A percentile compares a stretch with the other conserved stretches of the same genome.
Evolutionary conservation across 2,797 vertebrate genomes (phyloP).

Genomic region (Echiichthys vipera): DNA sequence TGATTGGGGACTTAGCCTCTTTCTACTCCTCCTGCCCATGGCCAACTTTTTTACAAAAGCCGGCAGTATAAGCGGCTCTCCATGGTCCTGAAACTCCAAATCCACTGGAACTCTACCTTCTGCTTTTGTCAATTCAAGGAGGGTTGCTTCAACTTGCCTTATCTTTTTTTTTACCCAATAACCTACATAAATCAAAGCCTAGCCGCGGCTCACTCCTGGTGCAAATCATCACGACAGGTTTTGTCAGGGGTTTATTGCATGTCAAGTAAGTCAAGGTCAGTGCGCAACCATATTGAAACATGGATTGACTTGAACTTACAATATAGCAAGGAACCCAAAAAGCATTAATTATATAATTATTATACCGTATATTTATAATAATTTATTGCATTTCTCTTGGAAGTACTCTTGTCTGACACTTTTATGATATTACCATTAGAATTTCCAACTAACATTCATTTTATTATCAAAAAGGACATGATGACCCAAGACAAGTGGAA

Average conservation of each 20-base stretch:
- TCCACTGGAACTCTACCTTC: background rate
- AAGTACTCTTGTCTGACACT: constrained; percentile 7
- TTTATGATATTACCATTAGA: constrained; percentile 22
- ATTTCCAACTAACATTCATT: constrained; percentile 18
- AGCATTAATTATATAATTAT: background rate
- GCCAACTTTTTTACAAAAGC: background rate
- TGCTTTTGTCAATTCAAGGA: background rate
- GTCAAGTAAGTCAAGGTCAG: constrained; percentile 14
- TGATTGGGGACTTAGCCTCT: too few relatives aligned
- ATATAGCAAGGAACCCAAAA: background rate
- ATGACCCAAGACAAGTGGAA: constrained; percentile 28
- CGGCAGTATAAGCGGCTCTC: background rate
- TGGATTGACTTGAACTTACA: background rate
- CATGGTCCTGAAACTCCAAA: background rate
- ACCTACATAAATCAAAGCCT: constrained; percentile 30
- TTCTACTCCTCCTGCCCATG: background rate
- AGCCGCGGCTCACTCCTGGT: background rate
- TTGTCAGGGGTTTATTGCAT: constrained; percentile 7
- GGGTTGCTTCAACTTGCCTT: background rate
- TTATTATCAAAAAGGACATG: constrained; percentile 35
- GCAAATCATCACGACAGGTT: constrained; percentile 6
- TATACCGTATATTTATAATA: too few relatives aligned
- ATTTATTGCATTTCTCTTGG: background rate
- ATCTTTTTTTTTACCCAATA: constrained; percentile 15
- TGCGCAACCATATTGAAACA: background rate